phyloP scores from a whole-genome alignment of 2,888 invertebrate species.

The Lithophane socia region DNA sequence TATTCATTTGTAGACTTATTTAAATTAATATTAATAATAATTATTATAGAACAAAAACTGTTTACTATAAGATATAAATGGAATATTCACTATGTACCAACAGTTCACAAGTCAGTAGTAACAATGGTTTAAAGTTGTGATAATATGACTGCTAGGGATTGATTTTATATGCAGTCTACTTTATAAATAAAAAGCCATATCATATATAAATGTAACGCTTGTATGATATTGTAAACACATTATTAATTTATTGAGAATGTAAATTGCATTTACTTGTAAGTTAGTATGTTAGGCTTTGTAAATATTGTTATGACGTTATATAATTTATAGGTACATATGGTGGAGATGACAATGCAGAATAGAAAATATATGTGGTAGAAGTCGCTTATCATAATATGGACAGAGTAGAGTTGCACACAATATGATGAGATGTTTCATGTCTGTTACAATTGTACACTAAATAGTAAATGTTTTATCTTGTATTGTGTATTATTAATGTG shows the following conservation, averaged over 20 bases:
- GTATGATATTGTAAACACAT: conserved; percentile 89
- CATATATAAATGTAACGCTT: conserved; percentile 89
- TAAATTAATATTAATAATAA: conserved; percentile 34
- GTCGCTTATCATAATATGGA: conserved; percentile 81
- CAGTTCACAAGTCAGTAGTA: conserved; percentile 51
- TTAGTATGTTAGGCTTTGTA: conserved; percentile 90
- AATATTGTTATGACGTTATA: conserved; percentile 91
- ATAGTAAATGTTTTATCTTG: conserved; percentile 87
- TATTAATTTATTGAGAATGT: conserved; percentile 89
- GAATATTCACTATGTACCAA: conserved; percentile 45
- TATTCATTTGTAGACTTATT: conserved; percentile 57
- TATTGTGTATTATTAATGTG: conserved; percentile 88
- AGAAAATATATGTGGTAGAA: conserved; percentile 85
- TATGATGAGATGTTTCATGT: conserved; percentile 79
- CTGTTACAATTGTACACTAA: conserved; percentile 82
- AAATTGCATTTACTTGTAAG: conserved; percentile 90
- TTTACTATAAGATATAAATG: conserved; percentile 44
- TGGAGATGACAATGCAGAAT: conserved; percentile 83
- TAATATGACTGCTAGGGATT: conserved; percentile 82
- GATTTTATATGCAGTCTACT: conserved; percentile 83
- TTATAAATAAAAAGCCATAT: conserved; percentile 87
- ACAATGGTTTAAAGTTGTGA: conserved; percentile 70
- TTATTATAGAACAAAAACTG: conserved; percentile 39
- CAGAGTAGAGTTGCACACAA: conserved; percentile 85
- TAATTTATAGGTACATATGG: conserved; percentile 89